Evolutionary conservation across 30 jellyfish, hydroid and myxozoan species (phyloP).

Genomic region (Aurelia sp.): DNA sequence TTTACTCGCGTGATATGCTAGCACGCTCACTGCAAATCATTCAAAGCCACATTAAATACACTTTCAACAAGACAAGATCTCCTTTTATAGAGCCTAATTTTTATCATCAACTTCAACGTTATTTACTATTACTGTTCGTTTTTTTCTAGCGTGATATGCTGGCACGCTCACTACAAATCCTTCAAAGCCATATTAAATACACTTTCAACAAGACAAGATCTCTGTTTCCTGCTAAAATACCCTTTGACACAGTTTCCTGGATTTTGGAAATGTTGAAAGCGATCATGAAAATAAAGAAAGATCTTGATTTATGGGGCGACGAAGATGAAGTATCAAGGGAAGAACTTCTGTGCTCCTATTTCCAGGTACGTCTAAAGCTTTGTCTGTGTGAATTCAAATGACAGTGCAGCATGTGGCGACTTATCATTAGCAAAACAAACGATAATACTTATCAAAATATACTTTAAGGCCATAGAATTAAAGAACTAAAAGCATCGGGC

Average conservation of each 20-base stretch:
- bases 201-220: conserved; percentile 36
- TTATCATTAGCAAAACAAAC: too few species aligned
- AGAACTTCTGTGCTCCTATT: neutral
- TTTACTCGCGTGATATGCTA: too few species aligned
- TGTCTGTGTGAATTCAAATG: too few species aligned
- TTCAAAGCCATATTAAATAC: conserved; percentile 30
- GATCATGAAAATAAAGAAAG: conserved; percentile 26
- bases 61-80: too few species aligned
- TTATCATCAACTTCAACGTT: neutral
- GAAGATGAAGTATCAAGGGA: conserved; percentile 17
- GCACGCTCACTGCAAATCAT: too few species aligned
- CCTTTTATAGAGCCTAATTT: too few species aligned
- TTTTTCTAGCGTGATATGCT: conserved; percentile 31
- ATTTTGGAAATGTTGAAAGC: conserved; percentile 59
- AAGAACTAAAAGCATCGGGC: too few species aligned
- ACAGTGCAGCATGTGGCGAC: too few species aligned
- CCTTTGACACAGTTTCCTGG: conserved; percentile 60
- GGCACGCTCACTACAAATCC: conserved; percentile 10
- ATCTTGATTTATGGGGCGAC: conserved; percentile 34
- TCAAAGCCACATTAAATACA: too few species aligned
- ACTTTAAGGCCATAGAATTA: too few species aligned
- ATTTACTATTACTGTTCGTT: neutral
- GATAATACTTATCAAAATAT: too few species aligned
- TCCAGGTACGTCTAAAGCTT: conserved; percentile 38
- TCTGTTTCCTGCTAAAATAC: conserved; percentile 41